Evolutionary conservation across 2,113 vertebrate genomes (phyloP), one percentile per base, ranked within the genome.

Genomic region (Salvelinus sp.): DNA sequence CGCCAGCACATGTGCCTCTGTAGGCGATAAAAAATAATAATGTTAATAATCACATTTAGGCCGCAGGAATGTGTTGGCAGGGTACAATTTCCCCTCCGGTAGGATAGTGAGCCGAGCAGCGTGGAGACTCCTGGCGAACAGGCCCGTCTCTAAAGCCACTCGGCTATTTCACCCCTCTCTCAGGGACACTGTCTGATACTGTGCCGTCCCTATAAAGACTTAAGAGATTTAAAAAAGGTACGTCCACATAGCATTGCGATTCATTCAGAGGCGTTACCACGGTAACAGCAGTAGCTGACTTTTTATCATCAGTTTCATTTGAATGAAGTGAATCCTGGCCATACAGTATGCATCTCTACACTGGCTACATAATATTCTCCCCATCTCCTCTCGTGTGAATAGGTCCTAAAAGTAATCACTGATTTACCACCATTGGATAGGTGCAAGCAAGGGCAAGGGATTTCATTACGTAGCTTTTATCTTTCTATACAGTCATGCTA

Each of bases 51-150:
- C 84, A 87, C 85, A 88, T 87, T 87, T 87, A 89, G 79, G 88
- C 72, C 67, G 78, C 69, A 88, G 88, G 90, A 93, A 93, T 93
- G 85, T 90, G 80, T 81, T 82, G 82, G 82, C 75, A 74, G 73
- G 75, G 80, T 88, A 86, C 82, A 78, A 91, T 88, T 91, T 89
- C 80, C 86, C 81, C 75, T 84, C 70, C 6, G 62, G 79, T 44
- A 78, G 65, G 72, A 64, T 33, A 28, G 14, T 33, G 22, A 68
- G 62, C 60, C 23, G 14, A 54, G 16, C 50, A 5, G 14, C 16
- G 14, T 5, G 50, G 50, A 18, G 50, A 54, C 50, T 54, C 38
- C 38, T 9, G 38, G 9, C 38, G 0, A 44, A 44, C 38, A 44
- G 38, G 9, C 38, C 9, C 2, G 38, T 12, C 50, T 54, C 70